phyloP scores from a whole-genome alignment of 2,888 invertebrate genomes.

The Nomada ruficornis region DNA sequence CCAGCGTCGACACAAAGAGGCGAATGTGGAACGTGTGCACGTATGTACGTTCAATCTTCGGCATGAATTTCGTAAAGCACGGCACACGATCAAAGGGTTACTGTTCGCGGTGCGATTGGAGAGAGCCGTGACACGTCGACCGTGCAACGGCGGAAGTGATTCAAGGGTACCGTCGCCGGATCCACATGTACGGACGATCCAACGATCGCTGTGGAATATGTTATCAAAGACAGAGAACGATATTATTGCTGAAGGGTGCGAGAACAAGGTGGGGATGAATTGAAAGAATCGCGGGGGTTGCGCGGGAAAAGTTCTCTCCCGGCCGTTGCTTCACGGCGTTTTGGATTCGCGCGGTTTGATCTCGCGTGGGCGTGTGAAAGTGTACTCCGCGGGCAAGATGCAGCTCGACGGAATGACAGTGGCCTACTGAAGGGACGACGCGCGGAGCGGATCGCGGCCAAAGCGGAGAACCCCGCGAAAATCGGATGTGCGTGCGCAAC shows the following conservation, averaged over 20 bases:
- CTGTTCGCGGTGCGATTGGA: not conserved
- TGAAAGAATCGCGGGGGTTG: not conserved
- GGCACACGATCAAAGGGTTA: constrained; percentile 15
- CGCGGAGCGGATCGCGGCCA: constrained; percentile 44
- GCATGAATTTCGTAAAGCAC: constrained; percentile 5
- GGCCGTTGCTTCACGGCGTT: constrained; percentile 15
- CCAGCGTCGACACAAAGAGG: not conserved
- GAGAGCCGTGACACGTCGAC: constrained; percentile 5
- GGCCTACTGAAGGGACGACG: constrained; percentile 66
- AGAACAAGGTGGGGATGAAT: not conserved
- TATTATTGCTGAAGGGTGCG: not conserved
- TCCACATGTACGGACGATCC: constrained; percentile 23
- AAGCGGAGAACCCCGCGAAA: constrained; percentile 68
- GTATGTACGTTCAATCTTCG: not conserved
- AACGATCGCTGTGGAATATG: not conserved
- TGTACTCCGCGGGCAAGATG: constrained; percentile 56
- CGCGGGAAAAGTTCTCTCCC: constrained; percentile 33
- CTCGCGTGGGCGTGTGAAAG: constrained; percentile 51
- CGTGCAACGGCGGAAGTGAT: constrained; percentile 16
- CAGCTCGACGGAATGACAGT: constrained; percentile 68
- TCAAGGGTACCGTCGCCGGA: constrained; percentile 30
- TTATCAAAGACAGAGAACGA: not conserved
- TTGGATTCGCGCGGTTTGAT: constrained; percentile 45
- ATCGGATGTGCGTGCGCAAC: constrained; percentile 69
- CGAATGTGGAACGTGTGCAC: not conserved